A percentile compares a stretch with the other conserved stretches of the same genome.
Conservation (phyloP, 2,113 vertebrate genomes). For the Neolamprologus modestus region DNA sequence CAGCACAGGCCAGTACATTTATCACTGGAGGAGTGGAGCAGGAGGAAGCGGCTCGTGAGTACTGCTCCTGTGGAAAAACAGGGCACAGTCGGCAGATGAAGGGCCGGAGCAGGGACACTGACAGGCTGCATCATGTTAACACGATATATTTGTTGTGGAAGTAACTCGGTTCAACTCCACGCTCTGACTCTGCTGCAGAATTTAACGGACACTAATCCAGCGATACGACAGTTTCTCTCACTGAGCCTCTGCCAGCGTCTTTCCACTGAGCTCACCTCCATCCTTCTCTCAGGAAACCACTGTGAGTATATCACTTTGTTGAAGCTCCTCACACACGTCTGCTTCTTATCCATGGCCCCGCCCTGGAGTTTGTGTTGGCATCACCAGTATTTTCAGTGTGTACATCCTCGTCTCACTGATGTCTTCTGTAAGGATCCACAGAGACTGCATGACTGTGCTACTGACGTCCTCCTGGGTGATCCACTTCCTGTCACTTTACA, state of each 20-base stretch:
- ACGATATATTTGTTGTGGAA: rapidly evolving
- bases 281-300: background rate
- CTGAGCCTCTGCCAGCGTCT: background rate
- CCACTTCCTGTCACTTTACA: background rate
- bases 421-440: background rate
- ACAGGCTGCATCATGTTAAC: background rate
- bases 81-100: background rate
- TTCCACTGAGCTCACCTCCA: background rate
- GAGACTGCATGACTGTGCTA: background rate
- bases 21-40: too few relatives aligned
- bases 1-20: too few relatives aligned
- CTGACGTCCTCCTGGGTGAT: rapidly evolving
- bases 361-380: background rate
- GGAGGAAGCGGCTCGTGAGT: background rate
- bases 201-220: background rate
- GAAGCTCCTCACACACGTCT: background rate
- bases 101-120: background rate
- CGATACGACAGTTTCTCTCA: rapidly evolving
- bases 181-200: background rate
- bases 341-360: rapidly evolving
- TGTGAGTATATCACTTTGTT: rapidly evolving
- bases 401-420: rapidly evolving
- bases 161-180: rapidly evolving
- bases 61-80: rapidly evolving
- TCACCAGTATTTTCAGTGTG: background rate